A percentile compares a stretch with the other conserved stretches of the same genome.
Evolutionary conservation across 2,113 vertebrate species (phyloP).

Genomic region (Callithrix jacchus): DNA sequence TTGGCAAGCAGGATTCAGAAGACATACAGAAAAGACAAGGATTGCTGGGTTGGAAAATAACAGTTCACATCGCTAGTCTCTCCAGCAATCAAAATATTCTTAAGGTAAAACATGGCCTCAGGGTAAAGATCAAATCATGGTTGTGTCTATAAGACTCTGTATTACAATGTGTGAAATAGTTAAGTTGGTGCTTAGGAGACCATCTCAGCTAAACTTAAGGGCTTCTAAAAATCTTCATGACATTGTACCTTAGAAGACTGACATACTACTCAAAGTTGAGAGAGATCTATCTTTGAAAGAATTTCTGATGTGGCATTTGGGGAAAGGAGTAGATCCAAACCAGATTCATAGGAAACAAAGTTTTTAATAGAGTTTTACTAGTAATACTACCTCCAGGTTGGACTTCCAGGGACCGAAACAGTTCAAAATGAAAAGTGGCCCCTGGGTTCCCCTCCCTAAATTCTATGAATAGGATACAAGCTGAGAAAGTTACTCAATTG

Average conservation of each 20-base stretch:
- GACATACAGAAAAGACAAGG: background rate
- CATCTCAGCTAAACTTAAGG: slow-evolving; percentile 24
- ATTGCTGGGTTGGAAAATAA: slow-evolving; percentile 42
- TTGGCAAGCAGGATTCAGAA: slow-evolving; percentile 41
- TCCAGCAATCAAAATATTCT: slow-evolving; percentile 36
- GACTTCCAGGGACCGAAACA: slow-evolving; percentile 20
- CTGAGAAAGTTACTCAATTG: slow-evolving; percentile 41
- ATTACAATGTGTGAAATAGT: slow-evolving; percentile 27
- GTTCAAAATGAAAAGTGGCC: slow-evolving; percentile 45
- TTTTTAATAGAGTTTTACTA: slow-evolving; percentile 23
- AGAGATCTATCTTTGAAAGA: slow-evolving; percentile 19
- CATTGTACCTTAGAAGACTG: background rate
- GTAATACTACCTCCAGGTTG: slow-evolving; percentile 24
- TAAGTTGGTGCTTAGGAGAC: slow-evolving; percentile 35
- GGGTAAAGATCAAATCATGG: slow-evolving; percentile 36
- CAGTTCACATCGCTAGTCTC: background rate
- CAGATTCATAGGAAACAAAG: background rate
- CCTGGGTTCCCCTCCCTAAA: slow-evolving; percentile 25
- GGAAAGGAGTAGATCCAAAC: background rate
- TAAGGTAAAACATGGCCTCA: slow-evolving; percentile 26
- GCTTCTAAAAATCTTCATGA: background rate
- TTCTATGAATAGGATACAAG: slow-evolving; percentile 24
- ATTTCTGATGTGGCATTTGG: slow-evolving; percentile 26
- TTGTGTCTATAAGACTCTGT: background rate
- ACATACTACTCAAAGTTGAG: background rate